Evolutionary conservation across 2,888 invertebrate genomes (phyloP), one percentile per base, ranked within the genome.

Genomic region (Apamea sordens): DNA sequence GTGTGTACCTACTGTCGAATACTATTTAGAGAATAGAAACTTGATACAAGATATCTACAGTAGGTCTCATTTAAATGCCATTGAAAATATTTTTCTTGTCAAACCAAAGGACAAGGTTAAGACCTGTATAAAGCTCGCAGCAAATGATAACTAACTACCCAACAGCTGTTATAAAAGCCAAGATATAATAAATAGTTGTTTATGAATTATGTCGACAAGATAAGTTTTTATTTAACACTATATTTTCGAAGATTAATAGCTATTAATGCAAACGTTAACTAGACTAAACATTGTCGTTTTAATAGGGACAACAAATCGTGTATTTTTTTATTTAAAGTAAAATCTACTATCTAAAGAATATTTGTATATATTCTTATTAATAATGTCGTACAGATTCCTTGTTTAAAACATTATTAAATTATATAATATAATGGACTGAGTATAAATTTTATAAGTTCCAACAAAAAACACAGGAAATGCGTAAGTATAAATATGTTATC

Each of bases 231-330:
- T 68, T 82, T 50, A 11, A 63, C 18, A 56, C 10, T 67, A 59
- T 59, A 73, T 79, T 71, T 76, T 73, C 67, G 28, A 63, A 77
- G 73, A 83, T 61, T 36, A 56, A 79, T 73, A 50, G 79, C 69
- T 76, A 75, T 83, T 85, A 79, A 79, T 79, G 72, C n/a, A 41
- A 74, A 71, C 67, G 41, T 74, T 81, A 79, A 77, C 59, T 79
- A 85, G 80, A 83, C 79, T 79, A 83, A 83, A 87, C 87, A 83
- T 68, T 74, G 65, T 65, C 47, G 28, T 64, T 80, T 68, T 28
- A 18, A 73, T 75, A n/a, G 50, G 1, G 4, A n/a, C 32, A 53
- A 84, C 79, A 67, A 82, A 85, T 85, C 7, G 2, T 7, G 5
- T 24, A 0, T 64, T 76, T 73, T 79, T 72, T 56, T 11, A n/a